Base-by-base conservation (phyloP, 64 coral and sea anemone species). In the Montipora sp. region DNA sequence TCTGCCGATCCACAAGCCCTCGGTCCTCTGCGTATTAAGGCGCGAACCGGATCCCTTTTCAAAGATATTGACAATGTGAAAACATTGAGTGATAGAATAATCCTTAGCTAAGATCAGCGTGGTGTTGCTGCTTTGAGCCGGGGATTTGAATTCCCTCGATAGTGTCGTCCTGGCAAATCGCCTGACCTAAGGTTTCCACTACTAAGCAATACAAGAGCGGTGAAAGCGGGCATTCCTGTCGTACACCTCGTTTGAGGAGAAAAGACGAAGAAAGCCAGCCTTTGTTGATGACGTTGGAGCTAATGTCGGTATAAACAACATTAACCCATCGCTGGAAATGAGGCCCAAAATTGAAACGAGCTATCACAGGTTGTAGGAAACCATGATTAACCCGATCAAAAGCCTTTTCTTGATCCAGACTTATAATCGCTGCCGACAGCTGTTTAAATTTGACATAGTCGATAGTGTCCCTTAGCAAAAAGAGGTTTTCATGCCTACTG, bases 391-490 rank as follows among this genome's bases (percentile, higher is more conserved):
- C 45, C 5, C 80, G n/a, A 10, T 92, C 69, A 45, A 92, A 92
- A 19, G 80, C 90, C 24, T 92, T 92, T 19, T 84, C 90, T 55
- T 92, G 80, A 75, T 92, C 90, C 8, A 82, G 44, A 3, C 47
- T 51, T 5, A 80, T 13, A 3, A 71, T 65, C 3, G 60, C 60
- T 12, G 60, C 60, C 11, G 19, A 69, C 21, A 4, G 58, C 44
- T 10, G 75, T 74, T 46, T 49, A 27, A 27, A 7, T 0, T 74
- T 47, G 59, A 70, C 51, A 48, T 73, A 91, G 20, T 58, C 20
- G 5, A 88, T 20, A 51, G 49, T 75, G n/a, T 87, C 84, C 13
- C 70, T 16, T 6, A 87, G 16, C 2, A 87, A 7, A 3, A 27
- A 1, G 0, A 73, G 8, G 53, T 93, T 53, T 18, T 77, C 51